Evolutionary conservation across 2,888 invertebrate species (phyloP).

Genomic region (Drosophila acutilabella): DNA sequence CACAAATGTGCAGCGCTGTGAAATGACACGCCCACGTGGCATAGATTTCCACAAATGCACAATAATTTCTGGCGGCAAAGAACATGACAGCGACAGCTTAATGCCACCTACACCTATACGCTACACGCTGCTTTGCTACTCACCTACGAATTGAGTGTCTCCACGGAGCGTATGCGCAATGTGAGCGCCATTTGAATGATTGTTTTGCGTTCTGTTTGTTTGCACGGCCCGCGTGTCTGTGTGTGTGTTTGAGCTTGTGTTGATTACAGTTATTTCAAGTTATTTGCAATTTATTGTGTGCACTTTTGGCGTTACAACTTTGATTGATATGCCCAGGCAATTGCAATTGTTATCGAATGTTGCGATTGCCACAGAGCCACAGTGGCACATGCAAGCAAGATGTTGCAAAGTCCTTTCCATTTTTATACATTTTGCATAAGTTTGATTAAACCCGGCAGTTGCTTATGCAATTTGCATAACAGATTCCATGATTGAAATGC

Average conservation of each 20-base stretch:
- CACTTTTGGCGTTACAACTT: constrained; percentile 60
- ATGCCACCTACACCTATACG: constrained; percentile 55
- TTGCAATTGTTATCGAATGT: constrained; percentile 46
- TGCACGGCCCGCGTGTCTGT: constrained; percentile 27
- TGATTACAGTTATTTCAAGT: constrained; percentile 79
- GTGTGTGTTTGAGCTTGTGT: constrained; percentile 51
- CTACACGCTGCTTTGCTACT: background rate
- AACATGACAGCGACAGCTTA: constrained; percentile 76
- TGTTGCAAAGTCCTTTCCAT: background rate
- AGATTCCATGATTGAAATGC: constrained; percentile 5
- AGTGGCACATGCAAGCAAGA: constrained; percentile 3
- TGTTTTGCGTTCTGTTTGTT: constrained; percentile 72
- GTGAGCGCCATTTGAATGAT: constrained; percentile 68
- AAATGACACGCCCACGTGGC: constrained; percentile 69
- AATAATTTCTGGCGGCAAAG: constrained; percentile 73
- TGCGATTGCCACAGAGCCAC: constrained; percentile 3
- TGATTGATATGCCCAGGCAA: constrained; percentile 65
- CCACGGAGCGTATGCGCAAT: constrained; percentile 73
- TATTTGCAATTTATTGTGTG: constrained; percentile 75
- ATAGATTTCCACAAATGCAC: constrained; percentile 79
- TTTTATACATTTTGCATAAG: constrained; percentile 15
- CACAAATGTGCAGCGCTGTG: constrained; percentile 55
- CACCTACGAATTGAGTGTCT: constrained; percentile 22
- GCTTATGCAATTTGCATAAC: constrained; percentile 14
- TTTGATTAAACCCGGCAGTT: constrained; percentile 11